phyloP scores from a whole-genome alignment of 2,888 invertebrate genomes.

The Dugesia japonica region DNA sequence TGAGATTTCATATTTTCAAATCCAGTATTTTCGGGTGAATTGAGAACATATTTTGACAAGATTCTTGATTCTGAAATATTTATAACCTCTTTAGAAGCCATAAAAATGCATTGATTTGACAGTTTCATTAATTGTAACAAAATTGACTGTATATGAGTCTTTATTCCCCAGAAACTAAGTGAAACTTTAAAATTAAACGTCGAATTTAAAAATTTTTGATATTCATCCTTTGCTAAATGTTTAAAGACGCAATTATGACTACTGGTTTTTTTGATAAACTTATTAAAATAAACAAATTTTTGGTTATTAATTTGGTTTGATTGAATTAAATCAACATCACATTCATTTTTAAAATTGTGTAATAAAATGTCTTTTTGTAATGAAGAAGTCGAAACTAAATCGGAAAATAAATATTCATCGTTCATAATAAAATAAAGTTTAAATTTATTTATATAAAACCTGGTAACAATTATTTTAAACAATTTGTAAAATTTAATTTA shows the following conservation, averaged over 20 bases:
- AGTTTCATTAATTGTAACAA: not conserved
- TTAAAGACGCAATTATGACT: not conserved
- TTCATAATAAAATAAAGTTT: not conserved
- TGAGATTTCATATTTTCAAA: not conserved
- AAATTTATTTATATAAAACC: not conserved
- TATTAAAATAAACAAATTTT: not conserved
- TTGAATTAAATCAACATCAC: not conserved
- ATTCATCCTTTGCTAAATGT: not conserved
- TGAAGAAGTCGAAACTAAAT: not conserved
- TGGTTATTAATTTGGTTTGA: not conserved
- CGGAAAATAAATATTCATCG: not conserved
- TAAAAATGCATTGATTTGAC: not conserved
- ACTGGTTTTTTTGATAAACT: not conserved
- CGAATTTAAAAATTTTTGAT: not conserved
- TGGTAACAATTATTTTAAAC: not conserved
- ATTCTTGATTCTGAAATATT: not conserved
- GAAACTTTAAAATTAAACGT: not conserved
- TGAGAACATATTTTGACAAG: not conserved
- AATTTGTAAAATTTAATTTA: too few species aligned
- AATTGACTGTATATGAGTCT: not conserved
- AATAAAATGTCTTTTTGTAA: not conserved
- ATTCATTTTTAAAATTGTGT: not conserved
- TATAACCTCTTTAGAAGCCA: not conserved
- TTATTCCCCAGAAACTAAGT: not conserved
- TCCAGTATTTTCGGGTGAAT: not conserved